Evolutionary conservation across 2,113 vertebrate species (phyloP), one percentile per base, ranked within the genome.

Genomic region (Mohoua ochrocephala): DNA sequence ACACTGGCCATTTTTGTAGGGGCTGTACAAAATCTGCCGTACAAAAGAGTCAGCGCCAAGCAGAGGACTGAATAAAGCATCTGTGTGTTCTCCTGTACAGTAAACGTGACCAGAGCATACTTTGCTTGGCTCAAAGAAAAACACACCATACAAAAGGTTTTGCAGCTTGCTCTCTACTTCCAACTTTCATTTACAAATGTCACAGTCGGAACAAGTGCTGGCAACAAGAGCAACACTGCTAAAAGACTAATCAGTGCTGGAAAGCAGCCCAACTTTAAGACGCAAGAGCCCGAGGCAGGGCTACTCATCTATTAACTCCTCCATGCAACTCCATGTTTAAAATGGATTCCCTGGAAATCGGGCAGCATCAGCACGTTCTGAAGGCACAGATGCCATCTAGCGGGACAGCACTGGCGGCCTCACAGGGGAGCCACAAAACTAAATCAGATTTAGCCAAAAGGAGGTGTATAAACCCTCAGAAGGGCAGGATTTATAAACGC

Each of bases 381-480:
- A 80, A 82, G 73, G 73, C 61, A 10, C 33, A 82, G 64, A n/a
- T 71, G 95, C 96, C 92, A 86, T 60, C 96, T 96, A 95, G 96
- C 37, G 96, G 91, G 69, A 54, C 50, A 44, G 20, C 27, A 35
- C 23, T 1, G 7, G 60, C 59, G 87, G 56, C 23, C 28, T 52
- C 53, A 30, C 31, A 7, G 4, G 10, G 33, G 5, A 89, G 45
- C 21, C 41, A 64, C 28, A 30, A n/a, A 76, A 49, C 18, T 6
- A 39, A 35, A 59, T 9, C 69, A 3, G 1, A 26, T 20, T 44
- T 28, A 44, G 37, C 70, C 68, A 57, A 39, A 37, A 83, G 26
- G 11, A n/a, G 1, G 7, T 1, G 3, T 24, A 18, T 13, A 53
- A 83, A 59, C 9, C 10, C 70, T 79, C 6, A 3, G 8, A 60